Conservation (phyloP, 2,888 invertebrate species). For the Calameuta filiformis region DNA sequence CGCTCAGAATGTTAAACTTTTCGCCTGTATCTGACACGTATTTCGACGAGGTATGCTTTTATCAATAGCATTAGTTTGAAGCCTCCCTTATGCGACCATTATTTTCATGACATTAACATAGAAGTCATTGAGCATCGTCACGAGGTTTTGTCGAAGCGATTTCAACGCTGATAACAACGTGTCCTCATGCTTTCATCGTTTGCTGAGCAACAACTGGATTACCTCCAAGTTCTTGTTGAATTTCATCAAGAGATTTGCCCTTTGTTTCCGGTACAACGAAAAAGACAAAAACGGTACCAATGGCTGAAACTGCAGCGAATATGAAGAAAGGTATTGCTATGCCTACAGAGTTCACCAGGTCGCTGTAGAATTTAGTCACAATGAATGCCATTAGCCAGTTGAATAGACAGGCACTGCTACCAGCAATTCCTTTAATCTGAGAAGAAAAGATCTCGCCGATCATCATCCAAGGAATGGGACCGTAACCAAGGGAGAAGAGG, state of each 20-base stretch:
- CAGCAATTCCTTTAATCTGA: constrained; percentile 81
- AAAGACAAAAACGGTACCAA: constrained; percentile 77
- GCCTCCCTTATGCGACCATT: not conserved
- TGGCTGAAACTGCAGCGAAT: constrained; percentile 75
- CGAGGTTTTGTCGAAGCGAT: not conserved
- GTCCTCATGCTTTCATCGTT: not conserved
- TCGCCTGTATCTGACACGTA: not conserved
- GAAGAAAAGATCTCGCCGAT: constrained; percentile 84
- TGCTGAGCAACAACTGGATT: constrained; percentile 1
- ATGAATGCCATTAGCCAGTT: constrained; percentile 87
- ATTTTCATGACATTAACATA: not conserved
- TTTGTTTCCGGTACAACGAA: constrained; percentile 73
- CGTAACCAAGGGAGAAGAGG: constrained; percentile 85
- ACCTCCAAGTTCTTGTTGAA: constrained; percentile 62
- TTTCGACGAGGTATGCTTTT: not conserved
- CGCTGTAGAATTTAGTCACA: constrained; percentile 79
- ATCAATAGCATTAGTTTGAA: not conserved
- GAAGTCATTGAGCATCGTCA: not conserved
- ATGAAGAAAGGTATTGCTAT: constrained; percentile 79
- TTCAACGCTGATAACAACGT: not conserved
- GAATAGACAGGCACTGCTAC: constrained; percentile 82
- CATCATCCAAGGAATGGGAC: constrained; percentile 91
- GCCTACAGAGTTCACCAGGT: constrained; percentile 71
- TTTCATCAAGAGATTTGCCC: constrained; percentile 67
- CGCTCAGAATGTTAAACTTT: not conserved